Conservation (phyloP, 2,888 invertebrate species). For the Zeuzera pyrina region DNA sequence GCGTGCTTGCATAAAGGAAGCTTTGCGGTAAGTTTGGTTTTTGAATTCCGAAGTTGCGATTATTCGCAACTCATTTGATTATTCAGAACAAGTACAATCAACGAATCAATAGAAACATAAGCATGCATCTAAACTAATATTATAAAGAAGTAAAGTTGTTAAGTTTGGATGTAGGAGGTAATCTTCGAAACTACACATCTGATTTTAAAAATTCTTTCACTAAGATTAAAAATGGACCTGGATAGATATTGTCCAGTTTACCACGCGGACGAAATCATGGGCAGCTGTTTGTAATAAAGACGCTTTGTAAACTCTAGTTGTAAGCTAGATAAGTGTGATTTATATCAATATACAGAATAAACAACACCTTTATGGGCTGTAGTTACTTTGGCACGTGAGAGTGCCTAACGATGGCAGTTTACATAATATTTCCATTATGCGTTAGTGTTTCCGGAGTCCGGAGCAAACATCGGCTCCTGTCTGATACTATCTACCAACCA, state of each 20-base stretch:
- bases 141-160: background rate
- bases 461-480: slow-evolving; percentile 15
- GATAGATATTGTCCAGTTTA: too few species aligned
- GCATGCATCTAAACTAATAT: background rate
- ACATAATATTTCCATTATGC: slow-evolving; percentile 38
- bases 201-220: too few species aligned
- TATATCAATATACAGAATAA: background rate
- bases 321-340: too few species aligned
- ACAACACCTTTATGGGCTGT: slow-evolving; percentile 5
- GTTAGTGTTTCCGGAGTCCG: slow-evolving; percentile 22
- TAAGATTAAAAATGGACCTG: too few species aligned
- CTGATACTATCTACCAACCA: too few species aligned
- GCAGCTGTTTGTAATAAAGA: too few species aligned
- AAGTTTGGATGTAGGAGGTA: too few species aligned
- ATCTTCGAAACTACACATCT: too few species aligned
- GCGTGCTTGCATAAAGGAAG: slow-evolving; percentile 84
- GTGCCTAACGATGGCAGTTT: slow-evolving; percentile 30
- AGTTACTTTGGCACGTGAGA: slow-evolving; percentile 18
- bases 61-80: slow-evolving; percentile 1
- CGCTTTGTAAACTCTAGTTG: too few species aligned
- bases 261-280: too few species aligned
- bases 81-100: background rate
- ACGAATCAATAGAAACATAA: background rate
- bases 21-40: slow-evolving; percentile 71
- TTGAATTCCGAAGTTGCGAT: too few species aligned